These are phyloP conservation scores for Leuciscus idus DNA, from an alignment of 2,113 vertebrate genomes.

Conservation along the genomic window DNA sequence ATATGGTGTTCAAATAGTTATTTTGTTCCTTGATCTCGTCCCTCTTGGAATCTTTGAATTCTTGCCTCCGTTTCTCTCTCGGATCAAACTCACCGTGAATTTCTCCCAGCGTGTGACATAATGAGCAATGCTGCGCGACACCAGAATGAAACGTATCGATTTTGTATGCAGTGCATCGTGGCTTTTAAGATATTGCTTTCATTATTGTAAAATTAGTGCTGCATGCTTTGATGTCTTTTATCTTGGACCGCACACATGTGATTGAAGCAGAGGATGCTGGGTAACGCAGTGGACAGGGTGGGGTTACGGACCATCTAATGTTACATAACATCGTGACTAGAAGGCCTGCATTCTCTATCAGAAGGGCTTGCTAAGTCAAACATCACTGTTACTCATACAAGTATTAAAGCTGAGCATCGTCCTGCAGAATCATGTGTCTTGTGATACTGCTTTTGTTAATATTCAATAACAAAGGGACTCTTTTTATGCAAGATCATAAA, in stretches of 20 bases:
- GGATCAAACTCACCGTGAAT: constrained; percentile 21
- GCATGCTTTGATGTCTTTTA: constrained; percentile 56
- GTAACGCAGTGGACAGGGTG: neutral
- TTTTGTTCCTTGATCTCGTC: neutral
- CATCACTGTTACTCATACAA: neutral
- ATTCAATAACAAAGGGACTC: neutral
- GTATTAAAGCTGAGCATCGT: neutral
- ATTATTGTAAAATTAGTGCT: constrained; percentile 70
- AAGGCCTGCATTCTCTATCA: neutral
- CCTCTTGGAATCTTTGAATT: constrained; percentile 3
- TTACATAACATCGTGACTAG: neutral
- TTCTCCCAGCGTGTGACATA: constrained; percentile 51
- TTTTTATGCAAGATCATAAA: neutral
- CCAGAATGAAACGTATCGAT: constrained; percentile 70
- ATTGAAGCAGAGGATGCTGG: constrained; percentile 16
- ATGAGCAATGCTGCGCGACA: constrained; percentile 61
- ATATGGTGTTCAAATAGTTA: neutral
- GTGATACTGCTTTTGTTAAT: neutral
- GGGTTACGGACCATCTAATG: neutral
- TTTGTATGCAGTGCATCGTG: constrained; percentile 68
- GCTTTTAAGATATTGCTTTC: constrained; percentile 78
- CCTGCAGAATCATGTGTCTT: neutral
- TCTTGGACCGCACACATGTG: constrained; percentile 50
- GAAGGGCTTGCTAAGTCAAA: neutral
- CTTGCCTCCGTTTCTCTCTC: constrained; percentile 8